These are phyloP conservation scores for Hyalella azteca DNA, from an alignment of 2,888 invertebrate species.

Conservation along the genomic window DNA sequence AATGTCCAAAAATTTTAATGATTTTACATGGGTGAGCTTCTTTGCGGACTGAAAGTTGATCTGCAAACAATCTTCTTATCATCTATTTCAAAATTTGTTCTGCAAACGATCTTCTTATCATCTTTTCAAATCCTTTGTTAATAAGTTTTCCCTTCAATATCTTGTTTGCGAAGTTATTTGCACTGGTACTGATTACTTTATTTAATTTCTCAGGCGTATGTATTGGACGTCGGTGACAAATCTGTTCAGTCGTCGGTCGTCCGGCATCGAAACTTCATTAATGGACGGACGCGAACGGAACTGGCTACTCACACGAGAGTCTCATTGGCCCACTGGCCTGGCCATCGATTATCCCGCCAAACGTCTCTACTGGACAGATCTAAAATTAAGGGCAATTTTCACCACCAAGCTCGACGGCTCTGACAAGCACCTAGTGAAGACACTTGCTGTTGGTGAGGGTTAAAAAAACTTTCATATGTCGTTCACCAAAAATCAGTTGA, in stretches of 20 bases:
- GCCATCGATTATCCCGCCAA: slow-evolving; percentile 76
- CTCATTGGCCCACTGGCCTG: slow-evolving; percentile 66
- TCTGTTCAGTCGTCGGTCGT: background rate
- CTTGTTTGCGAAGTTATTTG: too few species aligned
- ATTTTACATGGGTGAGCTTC: too few species aligned
- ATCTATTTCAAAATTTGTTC: too few species aligned
- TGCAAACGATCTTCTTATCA: too few species aligned
- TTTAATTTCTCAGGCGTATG: background rate
- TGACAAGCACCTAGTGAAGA: slow-evolving; percentile 70
- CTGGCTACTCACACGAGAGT: slow-evolving; percentile 18
- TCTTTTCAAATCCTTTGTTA: too few species aligned
- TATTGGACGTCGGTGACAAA: slow-evolving; percentile 1
- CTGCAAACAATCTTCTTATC: too few species aligned
- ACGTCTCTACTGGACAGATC: slow-evolving; percentile 85
- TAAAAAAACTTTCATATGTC: too few species aligned
- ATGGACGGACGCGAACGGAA: slow-evolving; percentile 18
- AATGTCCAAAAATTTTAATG: too few species aligned
- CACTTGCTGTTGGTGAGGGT: slow-evolving; percentile 67
- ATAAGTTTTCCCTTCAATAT: too few species aligned
- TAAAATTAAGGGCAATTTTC: slow-evolving; percentile 76
- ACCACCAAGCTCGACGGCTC: slow-evolving; percentile 73
- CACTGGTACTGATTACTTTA: too few species aligned
- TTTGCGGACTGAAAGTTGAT: too few species aligned
- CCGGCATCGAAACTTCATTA: background rate
- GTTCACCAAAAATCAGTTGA: too few species aligned